phyloP scores from a whole-genome alignment of 2,888 invertebrate genomes.

The Dioctria linearis region DNA sequence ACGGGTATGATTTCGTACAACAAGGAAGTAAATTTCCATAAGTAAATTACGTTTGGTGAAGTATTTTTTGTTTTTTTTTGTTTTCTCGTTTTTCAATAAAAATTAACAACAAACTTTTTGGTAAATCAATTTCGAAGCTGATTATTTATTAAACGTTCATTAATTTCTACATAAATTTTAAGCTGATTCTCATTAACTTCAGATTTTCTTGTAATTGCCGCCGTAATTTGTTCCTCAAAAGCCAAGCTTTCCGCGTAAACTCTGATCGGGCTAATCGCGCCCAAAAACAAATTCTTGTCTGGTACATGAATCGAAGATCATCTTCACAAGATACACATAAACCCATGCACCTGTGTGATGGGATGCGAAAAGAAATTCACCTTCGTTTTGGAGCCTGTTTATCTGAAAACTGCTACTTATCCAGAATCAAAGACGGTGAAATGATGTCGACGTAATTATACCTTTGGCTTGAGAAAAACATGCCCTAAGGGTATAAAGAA shows the following conservation, averaged over 20 bases:
- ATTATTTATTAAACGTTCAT: neutral
- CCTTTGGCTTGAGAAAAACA: constrained; percentile 37
- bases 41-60: too few relatives aligned
- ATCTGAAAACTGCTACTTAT: constrained; percentile 42
- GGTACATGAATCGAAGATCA: neutral
- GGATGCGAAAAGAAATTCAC: constrained; percentile 44
- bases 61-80: too few relatives aligned
- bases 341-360: constrained; percentile 30
- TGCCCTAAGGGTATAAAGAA: constrained; percentile 43
- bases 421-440: constrained; percentile 41
- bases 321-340: constrained; percentile 2
- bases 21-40: too few relatives aligned
- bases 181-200: neutral
- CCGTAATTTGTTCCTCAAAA: neutral
- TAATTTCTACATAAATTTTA: neutral
- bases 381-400: constrained; percentile 23
- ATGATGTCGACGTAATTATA: constrained; percentile 43
- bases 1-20: too few relatives aligned
- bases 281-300: constrained; percentile 5
- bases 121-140: neutral
- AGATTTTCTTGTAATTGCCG: neutral
- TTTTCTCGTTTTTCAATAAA: too few relatives aligned
- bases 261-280: neutral
- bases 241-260: neutral
- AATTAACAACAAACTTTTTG: too few relatives aligned